Conservation (phyloP, 1,140 invertebrate genomes). For the Drosophila takahashii region DNA sequence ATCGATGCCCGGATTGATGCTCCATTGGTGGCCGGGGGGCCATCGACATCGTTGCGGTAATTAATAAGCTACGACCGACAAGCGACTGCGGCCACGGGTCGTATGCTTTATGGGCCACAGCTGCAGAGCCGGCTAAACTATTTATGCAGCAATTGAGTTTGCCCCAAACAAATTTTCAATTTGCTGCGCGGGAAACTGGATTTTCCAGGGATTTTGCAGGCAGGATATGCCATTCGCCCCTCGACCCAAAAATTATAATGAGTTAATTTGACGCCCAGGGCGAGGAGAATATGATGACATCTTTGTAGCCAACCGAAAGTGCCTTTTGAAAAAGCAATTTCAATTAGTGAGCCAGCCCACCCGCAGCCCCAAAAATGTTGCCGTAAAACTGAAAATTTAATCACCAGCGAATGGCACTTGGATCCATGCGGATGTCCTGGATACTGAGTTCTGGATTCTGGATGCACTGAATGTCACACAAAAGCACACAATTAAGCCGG, state of each 20-base stretch:
- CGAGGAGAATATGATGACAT: constrained; percentile 46
- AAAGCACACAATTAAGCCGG: constrained; percentile 66
- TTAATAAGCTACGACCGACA: constrained; percentile 49
- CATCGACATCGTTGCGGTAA: constrained; percentile 47
- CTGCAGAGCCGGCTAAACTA: constrained; percentile 60
- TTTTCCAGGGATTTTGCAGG: constrained; percentile 23
- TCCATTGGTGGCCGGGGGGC: constrained; percentile 36
- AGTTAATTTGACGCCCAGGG: constrained; percentile 73
- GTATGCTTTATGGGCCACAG: constrained; percentile 52
- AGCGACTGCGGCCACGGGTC: constrained; percentile 17
- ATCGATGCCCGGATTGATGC: constrained; percentile 49
- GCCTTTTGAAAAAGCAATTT: constrained; percentile 79
- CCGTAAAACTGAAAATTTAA: constrained; percentile 75
- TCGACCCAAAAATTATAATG: constrained; percentile 77
- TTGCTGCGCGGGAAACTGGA: constrained; percentile 43
- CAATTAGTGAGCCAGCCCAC: constrained; percentile 59
- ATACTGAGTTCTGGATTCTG: not conserved
- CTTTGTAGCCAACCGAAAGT: constrained; percentile 58
- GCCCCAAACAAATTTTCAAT: constrained; percentile 67
- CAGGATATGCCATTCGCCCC: not conserved
- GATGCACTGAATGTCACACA: constrained; percentile 41
- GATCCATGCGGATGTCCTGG: constrained; percentile 55
- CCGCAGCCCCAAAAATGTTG: constrained; percentile 9
- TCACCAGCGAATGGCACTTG: constrained; percentile 54
- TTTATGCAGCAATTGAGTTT: constrained; percentile 72